Evolutionary conservation across 1,140 invertebrate genomes (phyloP).

Genomic region (Bombus pyrosoma): DNA sequence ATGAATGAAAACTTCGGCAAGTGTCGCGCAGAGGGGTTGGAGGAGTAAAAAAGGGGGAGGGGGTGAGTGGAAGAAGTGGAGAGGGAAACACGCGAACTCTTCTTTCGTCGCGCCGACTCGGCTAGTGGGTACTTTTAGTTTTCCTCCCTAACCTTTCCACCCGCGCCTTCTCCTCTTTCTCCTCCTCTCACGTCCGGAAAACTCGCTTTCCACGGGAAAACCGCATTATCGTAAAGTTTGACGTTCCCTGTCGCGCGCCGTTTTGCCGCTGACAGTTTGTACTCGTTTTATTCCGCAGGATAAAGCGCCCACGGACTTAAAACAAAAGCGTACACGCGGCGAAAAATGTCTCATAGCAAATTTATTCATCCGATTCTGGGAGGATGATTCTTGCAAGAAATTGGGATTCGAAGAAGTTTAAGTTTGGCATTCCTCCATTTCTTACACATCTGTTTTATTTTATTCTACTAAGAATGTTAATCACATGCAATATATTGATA

Average conservation of each 20-base stretch:
- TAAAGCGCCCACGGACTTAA: conserved; percentile 19
- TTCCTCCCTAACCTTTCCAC: conserved; percentile 43
- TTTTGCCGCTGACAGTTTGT: conserved; percentile 42
- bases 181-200: conserved; percentile 39
- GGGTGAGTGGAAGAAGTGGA: neutral
- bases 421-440: too few species aligned
- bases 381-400: neutral
- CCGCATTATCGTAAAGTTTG: conserved; percentile 66
- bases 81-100: conserved; percentile 17
- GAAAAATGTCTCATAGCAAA: neutral
- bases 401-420: neutral
- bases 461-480: too few species aligned
- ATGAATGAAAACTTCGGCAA: conserved; percentile 79
- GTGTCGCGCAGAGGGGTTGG: conserved; percentile 24
- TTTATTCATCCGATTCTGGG: neutral
- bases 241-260: conserved; percentile 29
- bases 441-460: too few species aligned
- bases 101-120: conserved; percentile 57
- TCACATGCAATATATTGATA: too few species aligned
- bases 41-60: neutral
- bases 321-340: neutral
- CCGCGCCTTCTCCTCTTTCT: neutral
- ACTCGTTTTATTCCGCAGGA: conserved; percentile 33
- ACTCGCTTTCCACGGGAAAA: conserved; percentile 60
- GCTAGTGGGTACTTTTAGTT: conserved; percentile 71